Percentiles rank a stretch among this genome's conserved stretches.
phyloP scores from a whole-genome alignment of 1,140 invertebrate genomes.

The Spodoptera litura region DNA sequence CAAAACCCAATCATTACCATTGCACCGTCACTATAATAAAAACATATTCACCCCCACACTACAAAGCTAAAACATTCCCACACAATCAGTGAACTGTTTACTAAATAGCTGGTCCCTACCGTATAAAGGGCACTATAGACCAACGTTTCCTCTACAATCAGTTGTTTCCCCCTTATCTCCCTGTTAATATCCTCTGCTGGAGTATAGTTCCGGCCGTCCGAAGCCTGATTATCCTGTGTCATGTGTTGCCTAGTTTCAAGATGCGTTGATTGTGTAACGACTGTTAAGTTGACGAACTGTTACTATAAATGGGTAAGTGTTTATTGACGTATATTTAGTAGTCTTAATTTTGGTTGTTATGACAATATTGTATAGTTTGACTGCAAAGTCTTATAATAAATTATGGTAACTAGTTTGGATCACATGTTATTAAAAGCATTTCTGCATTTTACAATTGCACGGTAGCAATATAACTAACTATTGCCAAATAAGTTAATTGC shows the following conservation, averaged over 20 bases:
- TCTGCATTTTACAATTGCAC: too few relatives aligned
- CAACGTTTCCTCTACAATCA: slow-evolving; percentile 43
- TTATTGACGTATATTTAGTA: too few relatives aligned
- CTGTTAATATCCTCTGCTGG: slow-evolving; percentile 44
- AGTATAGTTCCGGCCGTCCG: slow-evolving; percentile 38
- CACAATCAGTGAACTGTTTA: slow-evolving; percentile 35
- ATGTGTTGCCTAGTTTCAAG: neutral
- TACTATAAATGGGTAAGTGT: too few relatives aligned
- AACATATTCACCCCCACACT: neutral
- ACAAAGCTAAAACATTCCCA: slow-evolving; percentile 31
- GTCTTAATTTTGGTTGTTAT: too few relatives aligned
- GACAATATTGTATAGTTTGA: too few relatives aligned
- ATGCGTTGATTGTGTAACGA: slow-evolving; percentile 12
- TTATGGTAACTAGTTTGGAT: too few relatives aligned
- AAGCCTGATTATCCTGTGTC: slow-evolving; percentile 39
- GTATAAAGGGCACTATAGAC: slow-evolving; percentile 25
- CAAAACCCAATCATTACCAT: neutral
- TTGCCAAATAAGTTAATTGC: too few relatives aligned
- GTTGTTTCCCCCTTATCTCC: slow-evolving; percentile 44
- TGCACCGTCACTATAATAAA: neutral
- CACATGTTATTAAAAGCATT: too few relatives aligned
- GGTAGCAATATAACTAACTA: too few relatives aligned
- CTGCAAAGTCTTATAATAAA: too few relatives aligned
- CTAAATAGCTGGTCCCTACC: slow-evolving; percentile 23
- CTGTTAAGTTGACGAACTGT: neutral